These are phyloP conservation scores for Epiblema foenella DNA, from an alignment of 2,888 invertebrate genomes.

Conservation along the genomic window DNA sequence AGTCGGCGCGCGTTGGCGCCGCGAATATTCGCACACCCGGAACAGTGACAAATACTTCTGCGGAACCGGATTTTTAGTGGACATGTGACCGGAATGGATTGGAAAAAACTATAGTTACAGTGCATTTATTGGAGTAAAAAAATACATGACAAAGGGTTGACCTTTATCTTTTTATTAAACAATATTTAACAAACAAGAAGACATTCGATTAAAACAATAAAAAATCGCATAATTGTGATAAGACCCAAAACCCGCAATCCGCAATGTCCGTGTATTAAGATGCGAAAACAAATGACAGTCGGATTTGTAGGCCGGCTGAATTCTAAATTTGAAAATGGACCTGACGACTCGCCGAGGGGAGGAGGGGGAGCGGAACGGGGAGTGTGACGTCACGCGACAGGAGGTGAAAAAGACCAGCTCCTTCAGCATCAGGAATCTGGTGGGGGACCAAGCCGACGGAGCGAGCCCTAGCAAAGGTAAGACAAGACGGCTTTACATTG, in stretches of 20 bases:
- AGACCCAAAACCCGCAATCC: conserved; percentile 2
- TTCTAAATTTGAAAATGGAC: conserved; percentile 72
- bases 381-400: conserved; percentile 69
- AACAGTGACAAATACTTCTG: conserved; percentile 32
- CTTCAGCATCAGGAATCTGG: conserved; percentile 77
- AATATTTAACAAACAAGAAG: background rate
- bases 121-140: background rate
- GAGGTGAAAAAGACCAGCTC: conserved; percentile 70
- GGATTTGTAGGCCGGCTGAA: conserved; percentile 46
- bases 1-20: conserved; percentile 71
- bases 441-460: conserved; percentile 74
- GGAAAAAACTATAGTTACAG: background rate
- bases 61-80: conserved; percentile 34
- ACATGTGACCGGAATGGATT: conserved; percentile 28
- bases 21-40: conserved; percentile 48
- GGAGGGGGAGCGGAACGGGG: conserved; percentile 64
- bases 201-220: too few species aligned
- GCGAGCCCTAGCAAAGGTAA: conserved; percentile 68
- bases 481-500: conserved; percentile 55
- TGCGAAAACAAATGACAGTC: conserved; percentile 46
- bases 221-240: background rate
- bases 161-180: background rate
- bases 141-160: background rate
- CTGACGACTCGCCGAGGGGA: conserved; percentile 79
- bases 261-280: conserved; percentile 46